These are phyloP conservation scores for Pimephales promelas DNA, from an alignment of 2,113 vertebrate genomes.

Conservation along the genomic window DNA sequence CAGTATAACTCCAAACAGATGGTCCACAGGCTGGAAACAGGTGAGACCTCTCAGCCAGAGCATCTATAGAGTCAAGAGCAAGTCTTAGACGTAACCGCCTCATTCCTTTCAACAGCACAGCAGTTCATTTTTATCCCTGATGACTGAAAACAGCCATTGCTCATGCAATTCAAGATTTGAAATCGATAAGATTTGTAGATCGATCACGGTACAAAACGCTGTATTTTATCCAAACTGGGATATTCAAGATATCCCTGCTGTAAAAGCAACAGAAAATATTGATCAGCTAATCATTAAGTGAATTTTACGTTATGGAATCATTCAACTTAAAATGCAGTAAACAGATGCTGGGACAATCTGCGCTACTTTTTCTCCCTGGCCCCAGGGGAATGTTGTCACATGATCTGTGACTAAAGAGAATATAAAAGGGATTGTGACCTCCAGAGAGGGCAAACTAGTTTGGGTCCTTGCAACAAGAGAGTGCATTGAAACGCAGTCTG, in stretches of 20 bases:
- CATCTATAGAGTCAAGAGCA: slow-evolving; percentile 31
- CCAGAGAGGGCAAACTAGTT: slow-evolving; percentile 32
- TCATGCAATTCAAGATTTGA: slow-evolving; percentile 47
- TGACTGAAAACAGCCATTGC: slow-evolving; percentile 1
- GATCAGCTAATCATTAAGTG: slow-evolving; percentile 70
- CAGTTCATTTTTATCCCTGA: not conserved
- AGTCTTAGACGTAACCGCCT: not conserved
- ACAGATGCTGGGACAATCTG: slow-evolving; percentile 59
- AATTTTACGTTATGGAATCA: slow-evolving; percentile 64
- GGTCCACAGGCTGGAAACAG: slow-evolving; percentile 54
- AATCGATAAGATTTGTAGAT: slow-evolving; percentile 33
- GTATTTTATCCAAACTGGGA: slow-evolving; percentile 12
- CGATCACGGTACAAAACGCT: slow-evolving; percentile 45
- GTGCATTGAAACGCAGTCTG: slow-evolving; percentile 26
- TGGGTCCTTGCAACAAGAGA: slow-evolving; percentile 37
- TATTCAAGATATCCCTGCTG: slow-evolving; percentile 56
- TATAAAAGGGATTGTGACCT: slow-evolving; percentile 59
- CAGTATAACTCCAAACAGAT: slow-evolving; percentile 55
- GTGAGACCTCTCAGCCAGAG: slow-evolving; percentile 44
- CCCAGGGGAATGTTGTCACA: slow-evolving; percentile 57
- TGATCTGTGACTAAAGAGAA: slow-evolving; percentile 64
- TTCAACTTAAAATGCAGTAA: slow-evolving; percentile 65
- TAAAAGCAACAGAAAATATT: slow-evolving; percentile 69
- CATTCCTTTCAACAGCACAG: slow-evolving; percentile 13
- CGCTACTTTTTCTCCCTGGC: slow-evolving; percentile 41